Evolutionary conservation across 2,888 invertebrate genomes (phyloP), one percentile per base, ranked within the genome.

Genomic region (Eupithecia centaureata): DNA sequence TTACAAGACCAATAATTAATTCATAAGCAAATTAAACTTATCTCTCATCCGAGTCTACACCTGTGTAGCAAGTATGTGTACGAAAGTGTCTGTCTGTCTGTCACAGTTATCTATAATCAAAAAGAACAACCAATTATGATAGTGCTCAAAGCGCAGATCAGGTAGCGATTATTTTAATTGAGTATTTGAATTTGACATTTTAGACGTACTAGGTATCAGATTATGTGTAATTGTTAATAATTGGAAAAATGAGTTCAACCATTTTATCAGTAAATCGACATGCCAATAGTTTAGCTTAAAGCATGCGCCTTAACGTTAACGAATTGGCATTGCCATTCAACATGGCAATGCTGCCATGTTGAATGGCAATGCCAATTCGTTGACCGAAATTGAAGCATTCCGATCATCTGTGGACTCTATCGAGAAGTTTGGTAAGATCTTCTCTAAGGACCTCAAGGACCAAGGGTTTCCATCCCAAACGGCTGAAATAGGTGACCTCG

Each of bases 131-230:
- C 15, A 27, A 52, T 52, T 27, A 52, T 10, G 27, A 27, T 25
- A 52, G 15, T 27, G 27, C 15, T 18, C 18, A 12, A 51, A 25
- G 52, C 27, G 52, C 7, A 52, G 52, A 15, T 52, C 2, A 15
- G 15, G 52, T 27, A 52, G 52, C 52, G 52, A 52, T 52, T 27
- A 52, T 15, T 15, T 27, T 27, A 52, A 52, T 52, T 52, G 13
- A 15, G 7, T 5, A 25, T 51, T 13, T 42, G 18, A 8, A 51
- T 10, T 22, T 13, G 51, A 51, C 51, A 51, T 25, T 25, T 27
- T 27, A 15, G 52, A 52, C 52, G 15, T 52, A 7, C 27, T 27
- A 15, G 27, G 15, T 52, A 7, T 52, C 52, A 15, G 27, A 52
- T 51, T 25, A 25, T 51, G 13, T 27, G 15, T 7, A 52, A 52